Evolutionary conservation across 2,888 invertebrate species (phyloP), one percentile per base, ranked within the genome.

Genomic region (Diogma glabrata): DNA sequence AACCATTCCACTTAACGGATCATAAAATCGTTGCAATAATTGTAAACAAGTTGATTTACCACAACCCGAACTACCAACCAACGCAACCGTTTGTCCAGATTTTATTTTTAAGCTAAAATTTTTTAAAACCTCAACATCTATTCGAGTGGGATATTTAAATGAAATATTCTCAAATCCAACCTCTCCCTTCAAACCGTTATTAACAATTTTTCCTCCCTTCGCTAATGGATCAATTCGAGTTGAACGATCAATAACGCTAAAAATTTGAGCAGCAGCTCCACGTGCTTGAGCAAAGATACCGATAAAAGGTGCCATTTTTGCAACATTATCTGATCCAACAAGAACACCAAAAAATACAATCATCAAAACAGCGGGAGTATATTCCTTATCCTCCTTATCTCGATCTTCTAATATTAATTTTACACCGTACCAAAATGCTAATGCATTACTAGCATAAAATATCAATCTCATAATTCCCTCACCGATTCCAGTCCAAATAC

Each of bases 21-120:
- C 86, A 61, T 87, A 87, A 67, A 87, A 79, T 14, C 87, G 66
- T 61, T 86, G 85, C 5, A 85, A 64, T 3, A 91, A 73, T 59
- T 89, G 87, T 16, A 89, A 72, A 7, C 84, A 81, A 0, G 89
- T 89, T 0, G 87, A 87, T 66, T 89, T 89, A 38, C 89, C 89
- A 63, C 87, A 87, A 0, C 89, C 88, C 49, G 82, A 83, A 1
- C 80, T 74, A 0, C 82, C 84, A 4, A 86, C 86, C 3, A 87
- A 65, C 0, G 86, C 87, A 4, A 87, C 75, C 1, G 81, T 84
- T 61, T 84, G 78, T 4, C 84, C 83, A n/a, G 72, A 67, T 51
- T 74, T 72, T 47, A 85, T 76, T 56, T 73, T 77, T 22, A 86
- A 66, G 59, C 72, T 77, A 6, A 87, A 59, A 1, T 81, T 85